A percentile compares a stretch with the other conserved stretches of the same genome.
Conservation (phyloP, 2,797 vertebrate species). For the Lophius americanus region DNA sequence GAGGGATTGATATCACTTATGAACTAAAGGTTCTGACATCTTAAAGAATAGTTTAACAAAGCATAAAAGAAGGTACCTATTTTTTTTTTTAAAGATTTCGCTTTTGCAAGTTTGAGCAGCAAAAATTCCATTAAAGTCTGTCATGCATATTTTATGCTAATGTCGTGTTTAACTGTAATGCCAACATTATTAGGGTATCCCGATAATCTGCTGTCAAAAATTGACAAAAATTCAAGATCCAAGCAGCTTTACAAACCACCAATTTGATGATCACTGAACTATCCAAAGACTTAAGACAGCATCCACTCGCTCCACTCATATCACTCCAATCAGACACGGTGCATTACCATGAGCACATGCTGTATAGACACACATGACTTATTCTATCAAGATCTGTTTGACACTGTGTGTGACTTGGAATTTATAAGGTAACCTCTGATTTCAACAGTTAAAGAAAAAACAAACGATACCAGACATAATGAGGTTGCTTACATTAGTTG, state of each 20-base stretch:
- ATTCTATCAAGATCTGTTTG: constrained; percentile 13
- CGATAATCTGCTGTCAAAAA: constrained; percentile 76
- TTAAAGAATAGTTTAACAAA: neutral
- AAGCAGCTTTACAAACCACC: constrained; percentile 72
- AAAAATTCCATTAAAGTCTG: constrained; percentile 38
- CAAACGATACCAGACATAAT: constrained; percentile 4
- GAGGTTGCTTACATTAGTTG: constrained; percentile 32
- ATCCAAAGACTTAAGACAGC: constrained; percentile 34
- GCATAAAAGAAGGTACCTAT: neutral
- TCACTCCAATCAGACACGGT: constrained; percentile 44
- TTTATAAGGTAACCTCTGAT: neutral
- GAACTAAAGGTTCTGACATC: neutral
- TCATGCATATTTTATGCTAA: constrained; percentile 62
- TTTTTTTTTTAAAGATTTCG: no score
- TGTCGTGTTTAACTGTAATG: constrained; percentile 46
- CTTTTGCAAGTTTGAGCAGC: constrained; percentile 11
- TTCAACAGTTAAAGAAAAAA: constrained; percentile 3
- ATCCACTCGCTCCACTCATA: constrained; percentile 27
- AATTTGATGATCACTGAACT: constrained; percentile 66
- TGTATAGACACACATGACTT: constrained; percentile 12
- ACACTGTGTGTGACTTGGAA: constrained; percentile 13
- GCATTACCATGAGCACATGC: constrained; percentile 27
- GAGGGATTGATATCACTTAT: no score
- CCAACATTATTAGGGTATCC: constrained; percentile 66
- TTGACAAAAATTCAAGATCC: no score